These are phyloP conservation scores for Anisognathus igniventris DNA, from an alignment of 2,797 vertebrate species.

Conservation along the genomic window DNA sequence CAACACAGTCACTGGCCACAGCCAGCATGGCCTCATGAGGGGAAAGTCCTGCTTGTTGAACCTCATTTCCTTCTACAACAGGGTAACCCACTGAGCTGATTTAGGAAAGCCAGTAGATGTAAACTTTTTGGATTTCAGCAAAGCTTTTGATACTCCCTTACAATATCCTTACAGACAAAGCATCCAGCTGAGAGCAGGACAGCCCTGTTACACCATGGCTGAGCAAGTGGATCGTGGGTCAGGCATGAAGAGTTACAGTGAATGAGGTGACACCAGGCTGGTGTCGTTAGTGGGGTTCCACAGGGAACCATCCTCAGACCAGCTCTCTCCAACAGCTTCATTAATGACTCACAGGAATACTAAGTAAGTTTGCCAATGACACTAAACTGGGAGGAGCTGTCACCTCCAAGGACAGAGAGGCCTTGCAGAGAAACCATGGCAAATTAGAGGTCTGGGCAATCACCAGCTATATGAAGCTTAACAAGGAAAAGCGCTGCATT, in stretches of 20 bases:
- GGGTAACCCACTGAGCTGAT: neutral
- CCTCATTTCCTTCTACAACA: neutral
- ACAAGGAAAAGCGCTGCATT: neutral
- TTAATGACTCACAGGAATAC: neutral
- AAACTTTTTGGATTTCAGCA: neutral
- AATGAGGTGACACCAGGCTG: neutral
- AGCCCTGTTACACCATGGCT: neutral
- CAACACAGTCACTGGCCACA: neutral
- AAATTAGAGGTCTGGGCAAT: neutral
- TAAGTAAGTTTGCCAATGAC: neutral
- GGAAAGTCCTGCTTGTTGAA: neutral
- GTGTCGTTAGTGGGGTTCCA: neutral
- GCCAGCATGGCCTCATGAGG: fast-evolving
- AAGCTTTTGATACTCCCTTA: neutral
- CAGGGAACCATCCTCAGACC: neutral
- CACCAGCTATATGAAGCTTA: neutral
- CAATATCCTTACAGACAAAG: neutral
- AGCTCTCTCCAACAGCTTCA: neutral
- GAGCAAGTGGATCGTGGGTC: neutral
- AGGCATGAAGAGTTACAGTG: neutral
- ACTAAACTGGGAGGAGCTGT: neutral
- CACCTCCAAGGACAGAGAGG: neutral
- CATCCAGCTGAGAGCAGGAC: fast-evolving
- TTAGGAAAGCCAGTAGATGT: neutral
- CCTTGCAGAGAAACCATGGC: neutral